A percentile compares a stretch with the other conserved stretches of the same genome.
These are phyloP conservation scores for Tetranychus cinnabarinus DNA, from an alignment of 1,140 invertebrate species.

Conservation along the genomic window DNA sequence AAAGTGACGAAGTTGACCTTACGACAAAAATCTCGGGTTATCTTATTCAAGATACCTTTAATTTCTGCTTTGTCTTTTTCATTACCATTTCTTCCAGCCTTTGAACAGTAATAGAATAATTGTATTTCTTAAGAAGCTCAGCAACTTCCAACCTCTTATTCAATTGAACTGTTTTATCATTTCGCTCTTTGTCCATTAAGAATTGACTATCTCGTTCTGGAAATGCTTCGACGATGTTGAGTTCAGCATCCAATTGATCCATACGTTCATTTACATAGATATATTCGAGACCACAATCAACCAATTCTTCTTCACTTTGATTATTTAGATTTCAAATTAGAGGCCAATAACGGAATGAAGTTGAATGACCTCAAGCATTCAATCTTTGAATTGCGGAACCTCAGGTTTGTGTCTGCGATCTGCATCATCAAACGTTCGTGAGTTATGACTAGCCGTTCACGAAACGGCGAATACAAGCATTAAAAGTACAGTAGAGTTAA, in stretches of 20 bases:
- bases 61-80: constrained; percentile 19
- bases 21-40: constrained; percentile 14
- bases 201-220: constrained; percentile 19
- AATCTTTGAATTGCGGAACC: too few species aligned
- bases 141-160: constrained; percentile 26
- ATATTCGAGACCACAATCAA: constrained; percentile 27
- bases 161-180: constrained; percentile 24
- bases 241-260: constrained; percentile 23
- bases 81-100: constrained; percentile 24
- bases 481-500: too few species aligned
- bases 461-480: too few species aligned
- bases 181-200: constrained; percentile 17
- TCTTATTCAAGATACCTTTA: constrained; percentile 25
- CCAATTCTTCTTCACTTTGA: constrained; percentile 19
- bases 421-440: too few species aligned
- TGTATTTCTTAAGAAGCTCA: constrained; percentile 27
- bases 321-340: constrained; percentile 15
- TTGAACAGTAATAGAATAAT: constrained; percentile 22
- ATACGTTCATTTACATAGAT: constrained; percentile 27
- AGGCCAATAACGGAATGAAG: too few species aligned
- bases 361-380: too few species aligned
- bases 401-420: too few species aligned
- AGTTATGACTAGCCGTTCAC: too few species aligned
- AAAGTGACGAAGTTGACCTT: not conserved
- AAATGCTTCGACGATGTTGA: constrained; percentile 26